Evolutionary conservation across 1,140 invertebrate species (phyloP).

Genomic region (Platorchestia sp.): DNA sequence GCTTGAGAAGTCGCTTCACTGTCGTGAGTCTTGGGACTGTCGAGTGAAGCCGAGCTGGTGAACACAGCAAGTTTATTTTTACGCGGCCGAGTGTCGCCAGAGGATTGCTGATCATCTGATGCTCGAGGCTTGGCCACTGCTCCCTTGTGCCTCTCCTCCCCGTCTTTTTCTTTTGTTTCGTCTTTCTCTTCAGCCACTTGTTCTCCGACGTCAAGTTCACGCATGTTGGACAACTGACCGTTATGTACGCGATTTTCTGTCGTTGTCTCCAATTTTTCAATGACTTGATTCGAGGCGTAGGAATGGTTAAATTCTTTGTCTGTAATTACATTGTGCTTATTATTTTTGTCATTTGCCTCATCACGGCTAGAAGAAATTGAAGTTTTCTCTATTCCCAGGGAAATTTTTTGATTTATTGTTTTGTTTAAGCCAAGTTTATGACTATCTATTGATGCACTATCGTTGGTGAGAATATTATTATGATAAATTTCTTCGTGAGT

Average conservation of each 20-base stretch:
- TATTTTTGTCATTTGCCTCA: background rate
- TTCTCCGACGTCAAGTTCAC: background rate
- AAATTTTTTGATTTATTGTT: background rate
- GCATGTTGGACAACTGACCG: background rate
- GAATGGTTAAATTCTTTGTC: background rate
- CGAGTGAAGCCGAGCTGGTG: constrained; percentile 39
- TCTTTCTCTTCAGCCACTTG: constrained; percentile 20
- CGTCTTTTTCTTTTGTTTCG: background rate
- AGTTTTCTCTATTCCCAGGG: background rate
- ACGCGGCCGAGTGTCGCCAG: constrained; percentile 39
- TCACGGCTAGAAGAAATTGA: background rate
- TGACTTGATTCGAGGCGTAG: background rate
- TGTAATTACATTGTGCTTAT: background rate
- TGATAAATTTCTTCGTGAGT: background rate
- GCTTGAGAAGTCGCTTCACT: constrained; percentile 28
- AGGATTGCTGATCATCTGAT: constrained; percentile 54
- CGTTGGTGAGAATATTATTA: background rate
- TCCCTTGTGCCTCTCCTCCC: background rate
- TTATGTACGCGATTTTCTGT: background rate
- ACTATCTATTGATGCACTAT: background rate
- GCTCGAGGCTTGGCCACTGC: constrained; percentile 44
- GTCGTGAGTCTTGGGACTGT: constrained; percentile 8
- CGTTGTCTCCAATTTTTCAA: background rate
- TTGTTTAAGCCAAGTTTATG: background rate
- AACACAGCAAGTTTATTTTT: constrained; percentile 46